Base-by-base conservation (phyloP, 2,888 invertebrate genomes). In the Drepana falcataria region DNA sequence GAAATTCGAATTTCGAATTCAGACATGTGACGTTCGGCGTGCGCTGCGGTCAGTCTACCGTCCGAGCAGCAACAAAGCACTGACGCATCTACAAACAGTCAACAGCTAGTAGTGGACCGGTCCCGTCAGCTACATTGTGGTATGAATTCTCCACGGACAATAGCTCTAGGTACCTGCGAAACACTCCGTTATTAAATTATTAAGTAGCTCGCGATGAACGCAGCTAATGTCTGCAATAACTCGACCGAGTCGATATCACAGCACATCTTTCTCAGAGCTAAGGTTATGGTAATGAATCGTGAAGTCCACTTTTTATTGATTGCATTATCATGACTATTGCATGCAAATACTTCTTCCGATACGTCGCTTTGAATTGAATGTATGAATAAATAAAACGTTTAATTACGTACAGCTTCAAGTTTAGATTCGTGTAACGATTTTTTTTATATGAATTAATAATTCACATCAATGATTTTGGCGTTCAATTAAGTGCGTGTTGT, bases 141-240 rank as follows among this genome's bases (percentile, higher is more conserved):
- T 81, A 82, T 79, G 81, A 83, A 81, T 82, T 84, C 83, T 78
- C 81, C 70, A 74, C 74, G 68, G 64, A 61, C 71, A 65, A 77
- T 68, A 66, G 68, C 55, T 52, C 44, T 9, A 9, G 75, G 73
- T 80, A 73, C 72, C 73, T 74, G 75, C 75, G 73, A 81, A 80
- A 81, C 75, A 71, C 68, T 21, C 21, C 21, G 21, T 21, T 21
- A 21, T 21, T 21, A 21, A 21, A 85, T 83, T 83, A 85, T 82
- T 79, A 82, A 80, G 69, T 69, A 71, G 74, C 67, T 69, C 66
- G 69, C 68, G 62, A 57, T 63, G 65, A 71, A 65, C 61, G 67
- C 61, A 65, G 57, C 21, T 21, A 21, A 21, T 21, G 21, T 21
- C 53, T 37, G 59, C 64, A 64, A 64, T 59, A 64, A 60, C 53